These are phyloP conservation scores for Drosophila lacteicornis DNA, from an alignment of 1,140 invertebrate genomes.

Conservation along the genomic window DNA sequence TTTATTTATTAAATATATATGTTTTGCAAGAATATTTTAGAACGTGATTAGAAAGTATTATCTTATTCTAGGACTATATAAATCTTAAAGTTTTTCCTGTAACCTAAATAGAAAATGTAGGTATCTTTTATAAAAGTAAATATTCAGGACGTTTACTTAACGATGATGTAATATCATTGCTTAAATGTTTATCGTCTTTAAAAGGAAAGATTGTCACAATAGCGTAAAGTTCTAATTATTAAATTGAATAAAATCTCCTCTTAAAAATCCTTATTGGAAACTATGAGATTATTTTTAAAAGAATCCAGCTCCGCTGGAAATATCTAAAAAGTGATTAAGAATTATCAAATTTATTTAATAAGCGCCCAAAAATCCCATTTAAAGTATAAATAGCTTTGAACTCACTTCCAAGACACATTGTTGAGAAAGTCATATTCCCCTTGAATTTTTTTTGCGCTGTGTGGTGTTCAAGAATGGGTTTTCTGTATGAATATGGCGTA, in stretches of 20 bases:
- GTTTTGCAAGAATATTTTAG: background rate
- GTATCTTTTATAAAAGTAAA: too few relatives aligned
- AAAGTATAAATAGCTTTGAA: background rate
- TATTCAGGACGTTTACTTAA: too few relatives aligned
- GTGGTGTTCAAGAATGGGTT: constrained; percentile 5
- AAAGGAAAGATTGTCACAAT: too few relatives aligned
- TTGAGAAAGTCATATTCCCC: background rate
- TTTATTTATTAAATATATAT: background rate
- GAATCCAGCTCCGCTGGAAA: background rate
- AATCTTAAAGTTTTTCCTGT: too few relatives aligned
- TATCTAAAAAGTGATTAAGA: rapidly evolving
- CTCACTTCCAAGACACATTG: too few relatives aligned
- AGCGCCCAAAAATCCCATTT: background rate
- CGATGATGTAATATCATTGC: too few relatives aligned
- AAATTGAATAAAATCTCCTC: background rate
- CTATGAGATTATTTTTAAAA: background rate
- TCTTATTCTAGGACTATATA: background rate
- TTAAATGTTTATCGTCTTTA: too few relatives aligned
- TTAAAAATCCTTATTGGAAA: background rate
- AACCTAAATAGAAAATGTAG: too few relatives aligned
- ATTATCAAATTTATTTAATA: background rate
- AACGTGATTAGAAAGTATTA: background rate
- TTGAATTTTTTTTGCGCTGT: constrained; percentile 1
- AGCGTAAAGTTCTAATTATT: too few relatives aligned
- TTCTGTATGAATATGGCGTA: constrained; percentile 43